Base-by-base conservation (phyloP, 2,888 invertebrate genomes). In the Drosophila affinis region DNA sequence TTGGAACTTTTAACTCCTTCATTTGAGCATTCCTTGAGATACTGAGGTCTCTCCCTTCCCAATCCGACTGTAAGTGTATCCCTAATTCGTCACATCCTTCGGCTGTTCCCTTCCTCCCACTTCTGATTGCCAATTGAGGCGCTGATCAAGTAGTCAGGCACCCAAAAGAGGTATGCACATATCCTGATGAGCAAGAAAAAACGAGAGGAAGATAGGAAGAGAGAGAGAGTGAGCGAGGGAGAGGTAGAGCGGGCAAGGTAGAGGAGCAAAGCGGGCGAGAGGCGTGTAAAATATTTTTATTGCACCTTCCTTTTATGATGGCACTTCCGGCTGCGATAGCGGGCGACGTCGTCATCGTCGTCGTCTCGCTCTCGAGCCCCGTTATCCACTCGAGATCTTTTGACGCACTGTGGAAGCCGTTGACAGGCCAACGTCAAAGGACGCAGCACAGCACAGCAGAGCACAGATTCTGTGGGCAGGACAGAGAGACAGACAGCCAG, bases 281-380 rank as follows among this genome's bases (percentile, higher is more conserved):
- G 75, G 80, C 82, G 76, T 87, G 82, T 89, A 84, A 89, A 90
- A 89, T 84, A 90, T 89, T 87, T 90, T 90, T 90, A 90, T 90
- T 90, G 90, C 90, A 90, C 90, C 90, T 90, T 90, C 90, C 90
- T 90, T 86, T 90, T 90, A 87, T 90, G 81, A 81, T 80, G 85
- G 88, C 87, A 89, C 89, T 90, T 90, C 90, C 89, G 89, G 89
- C 85, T 81, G 79, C 77, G 89, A 90, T 90, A 89, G 81, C 82
- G 71, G 53, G 74, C 76, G 58, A 69, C 75, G 74, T 62, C 81
- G 75, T 64, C 51, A 48, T 18, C 57, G 44, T 17, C 67, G 27
- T 34, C 47, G 53, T 58, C 63, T 29, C 51, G 58, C 34, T 65
- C 45, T 10, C 39, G 39, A 39, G 46, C 29, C 68, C 61, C 83